Evolutionary conservation across 2,797 vertebrate species (phyloP).

Genomic region (Periparus ater): DNA sequence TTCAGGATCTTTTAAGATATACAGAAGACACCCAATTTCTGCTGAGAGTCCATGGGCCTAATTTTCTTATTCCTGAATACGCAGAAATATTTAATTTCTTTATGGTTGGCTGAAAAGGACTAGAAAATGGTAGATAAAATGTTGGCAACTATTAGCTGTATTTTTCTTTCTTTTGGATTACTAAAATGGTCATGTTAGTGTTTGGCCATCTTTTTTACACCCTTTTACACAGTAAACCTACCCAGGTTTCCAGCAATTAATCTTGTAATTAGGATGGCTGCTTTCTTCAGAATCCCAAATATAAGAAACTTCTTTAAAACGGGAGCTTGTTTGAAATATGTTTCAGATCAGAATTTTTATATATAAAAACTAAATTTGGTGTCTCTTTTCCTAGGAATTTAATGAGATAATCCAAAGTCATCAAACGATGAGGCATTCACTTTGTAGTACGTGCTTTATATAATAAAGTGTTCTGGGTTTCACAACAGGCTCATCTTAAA

Average conservation of each 20-base stretch:
- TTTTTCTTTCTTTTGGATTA: background rate
- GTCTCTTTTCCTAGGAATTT: background rate
- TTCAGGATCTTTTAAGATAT: background rate
- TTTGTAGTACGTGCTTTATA: background rate
- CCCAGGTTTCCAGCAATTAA: background rate
- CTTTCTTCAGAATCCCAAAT: background rate
- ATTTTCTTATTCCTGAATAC: background rate
- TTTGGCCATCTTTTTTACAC: background rate
- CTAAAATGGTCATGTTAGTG: accelerated
- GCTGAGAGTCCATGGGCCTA: background rate
- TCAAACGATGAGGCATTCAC: background rate
- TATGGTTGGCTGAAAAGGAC: background rate
- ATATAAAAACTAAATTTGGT: background rate
- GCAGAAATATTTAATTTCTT: background rate
- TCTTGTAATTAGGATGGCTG: background rate
- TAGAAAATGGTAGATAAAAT: background rate
- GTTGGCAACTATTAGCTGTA: accelerated
- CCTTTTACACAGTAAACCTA: background rate
- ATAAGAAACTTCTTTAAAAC: background rate
- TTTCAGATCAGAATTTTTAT: background rate
- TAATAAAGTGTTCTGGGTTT: background rate
- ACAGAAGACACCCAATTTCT: background rate
- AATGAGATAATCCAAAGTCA: background rate
- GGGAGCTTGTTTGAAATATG: background rate
- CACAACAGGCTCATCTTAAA: background rate